A percentile compares a stretch with the other conserved stretches of the same genome.
phyloP scores from a whole-genome alignment of 2,888 invertebrate species.

The Petrolisthes cinctipes region DNA sequence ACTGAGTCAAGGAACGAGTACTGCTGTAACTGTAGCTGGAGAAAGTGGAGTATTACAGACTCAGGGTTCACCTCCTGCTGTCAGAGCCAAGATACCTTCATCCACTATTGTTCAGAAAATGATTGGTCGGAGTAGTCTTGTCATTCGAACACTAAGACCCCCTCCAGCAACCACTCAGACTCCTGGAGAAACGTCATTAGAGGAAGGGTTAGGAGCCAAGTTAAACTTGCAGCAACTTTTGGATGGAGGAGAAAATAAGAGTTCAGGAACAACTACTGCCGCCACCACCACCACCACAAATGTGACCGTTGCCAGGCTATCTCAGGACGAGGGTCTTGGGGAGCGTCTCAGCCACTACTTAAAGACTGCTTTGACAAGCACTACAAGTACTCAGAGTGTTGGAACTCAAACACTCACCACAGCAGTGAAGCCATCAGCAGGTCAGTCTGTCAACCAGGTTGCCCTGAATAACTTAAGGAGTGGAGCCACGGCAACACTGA shows the following conservation, averaged over 20 bases:
- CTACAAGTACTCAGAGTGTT: conserved; percentile 64
- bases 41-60: conserved; percentile 33
- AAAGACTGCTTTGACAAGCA: conserved; percentile 61
- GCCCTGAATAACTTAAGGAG: conserved; percentile 62
- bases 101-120: conserved; percentile 59
- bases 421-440: conserved; percentile 64
- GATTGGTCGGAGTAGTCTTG: conserved; percentile 55
- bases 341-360: conserved; percentile 64
- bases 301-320: conserved; percentile 47
- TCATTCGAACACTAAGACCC: conserved; percentile 63
- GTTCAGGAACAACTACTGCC: conserved; percentile 30
- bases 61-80: conserved; percentile 36
- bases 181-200: conserved; percentile 46
- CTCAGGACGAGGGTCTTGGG: conserved; percentile 63
- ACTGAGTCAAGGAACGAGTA: conserved; percentile 58
- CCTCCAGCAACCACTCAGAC: conserved; percentile 47
- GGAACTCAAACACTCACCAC: conserved; percentile 65
- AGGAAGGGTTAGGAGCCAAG: conserved; percentile 58
- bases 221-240: conserved; percentile 43
- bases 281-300: conserved; percentile 14
- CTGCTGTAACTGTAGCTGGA: conserved; percentile 17
- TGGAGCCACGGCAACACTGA: conserved; percentile 35
- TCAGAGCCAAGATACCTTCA: conserved; percentile 55
- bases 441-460: conserved; percentile 63
- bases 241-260: conserved; percentile 37